Evolutionary conservation across 2,888 invertebrate genomes (phyloP), one percentile per base, ranked within the genome.

Genomic region (Mesoligia furuncula): DNA sequence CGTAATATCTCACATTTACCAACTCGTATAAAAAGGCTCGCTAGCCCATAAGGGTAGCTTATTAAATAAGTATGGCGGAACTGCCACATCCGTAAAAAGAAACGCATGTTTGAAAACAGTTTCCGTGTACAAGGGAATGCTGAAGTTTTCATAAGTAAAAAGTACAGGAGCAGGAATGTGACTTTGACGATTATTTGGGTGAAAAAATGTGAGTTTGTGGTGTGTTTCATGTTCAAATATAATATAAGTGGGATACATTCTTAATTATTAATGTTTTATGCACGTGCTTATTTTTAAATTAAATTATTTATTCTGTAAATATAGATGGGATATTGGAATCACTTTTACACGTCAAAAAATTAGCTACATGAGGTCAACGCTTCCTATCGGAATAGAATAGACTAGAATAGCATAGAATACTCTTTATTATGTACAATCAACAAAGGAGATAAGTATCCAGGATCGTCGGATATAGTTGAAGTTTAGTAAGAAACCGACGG

Each of bases 91-190:
- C 83, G 83, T 76, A 74, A 85, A 86, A 79, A 83, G 79, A 79
- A 84, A 84, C 64, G 84, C 45, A 85, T 86, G 84, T 83, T 77
- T 69, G 72, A 74, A 86, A 84, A 83, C 84, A 84, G 86, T 86
- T 84, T 83, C 62, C 74, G 62, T 76, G n/a, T 76, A 68, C 62
- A 64, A 48, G 66, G 42, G 48, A 75, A 79, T 67, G 59, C 24
- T 66, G 31, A 83, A 74, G 64, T 85, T 83, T 83, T 64, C 39
- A 57, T 57, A 75, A 75, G 86, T 73, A 54, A 74, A 72, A 85
- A 74, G 77, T 72, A 68, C 31, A n/a, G 27, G n/a, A 51, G 20
- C 39, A 31, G 3, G 15, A 66, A 51, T 65, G 48, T 54, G 48
- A 54, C n/a, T 67, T 69, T 31, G 48, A 51, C 24, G 24, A 51